phyloP scores from a whole-genome alignment of 2,113 vertebrate species.

The Anthoscopus minutus region DNA sequence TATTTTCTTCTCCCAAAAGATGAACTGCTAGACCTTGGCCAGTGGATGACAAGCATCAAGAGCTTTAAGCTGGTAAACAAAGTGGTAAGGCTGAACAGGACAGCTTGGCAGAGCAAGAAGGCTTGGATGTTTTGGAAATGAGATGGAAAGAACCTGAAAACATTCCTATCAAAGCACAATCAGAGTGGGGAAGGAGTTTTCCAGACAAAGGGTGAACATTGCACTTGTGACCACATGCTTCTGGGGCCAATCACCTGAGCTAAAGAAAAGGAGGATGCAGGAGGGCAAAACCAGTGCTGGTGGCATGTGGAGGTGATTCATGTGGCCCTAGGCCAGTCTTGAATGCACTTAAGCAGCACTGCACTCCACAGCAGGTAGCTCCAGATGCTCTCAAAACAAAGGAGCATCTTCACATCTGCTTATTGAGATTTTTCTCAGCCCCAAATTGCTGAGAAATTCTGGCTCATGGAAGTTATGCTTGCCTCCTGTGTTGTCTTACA shows the following conservation, averaged over 20 bases:
- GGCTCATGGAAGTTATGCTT: neutral
- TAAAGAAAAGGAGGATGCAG: neutral
- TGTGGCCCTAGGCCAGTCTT: neutral
- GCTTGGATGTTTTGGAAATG: neutral
- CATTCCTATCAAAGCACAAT: neutral
- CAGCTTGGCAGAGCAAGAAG: neutral
- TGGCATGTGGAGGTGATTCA: neutral
- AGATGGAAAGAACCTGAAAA: neutral
- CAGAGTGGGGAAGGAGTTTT: neutral
- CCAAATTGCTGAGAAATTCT: no score
- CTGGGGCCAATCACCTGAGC: neutral
- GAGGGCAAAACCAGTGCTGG: neutral
- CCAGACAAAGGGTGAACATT: neutral
- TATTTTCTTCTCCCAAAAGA: neutral
- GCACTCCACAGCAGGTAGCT: neutral
- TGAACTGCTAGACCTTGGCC: neutral
- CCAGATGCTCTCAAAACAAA: neutral
- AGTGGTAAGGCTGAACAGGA: neutral
- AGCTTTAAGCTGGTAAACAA: neutral
- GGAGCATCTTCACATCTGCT: neutral
- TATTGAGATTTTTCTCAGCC: neutral
- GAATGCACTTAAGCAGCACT: neutral
- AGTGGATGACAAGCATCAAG: neutral
- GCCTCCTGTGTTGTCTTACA: neutral
- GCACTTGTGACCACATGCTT: neutral